These are phyloP conservation scores for Augiades crinisus DNA, from an alignment of 2,888 invertebrate species.

Conservation along the genomic window DNA sequence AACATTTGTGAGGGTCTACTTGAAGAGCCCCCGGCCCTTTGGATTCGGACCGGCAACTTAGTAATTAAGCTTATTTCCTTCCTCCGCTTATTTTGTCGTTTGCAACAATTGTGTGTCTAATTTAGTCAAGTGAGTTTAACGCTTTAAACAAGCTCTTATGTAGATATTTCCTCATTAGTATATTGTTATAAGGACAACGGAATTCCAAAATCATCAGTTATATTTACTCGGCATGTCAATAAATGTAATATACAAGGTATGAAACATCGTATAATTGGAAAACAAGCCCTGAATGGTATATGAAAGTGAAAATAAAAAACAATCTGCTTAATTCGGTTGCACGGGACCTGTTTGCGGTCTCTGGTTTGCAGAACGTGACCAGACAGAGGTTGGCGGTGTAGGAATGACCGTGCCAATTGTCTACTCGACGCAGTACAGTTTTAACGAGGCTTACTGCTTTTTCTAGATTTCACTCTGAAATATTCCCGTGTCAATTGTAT, in stretches of 20 bases:
- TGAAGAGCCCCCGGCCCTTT: conserved; percentile 56
- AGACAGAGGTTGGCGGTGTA: conserved; percentile 59
- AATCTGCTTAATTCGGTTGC: conserved; percentile 57
- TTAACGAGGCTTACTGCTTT: conserved; percentile 24
- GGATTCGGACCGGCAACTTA: conserved; percentile 64
- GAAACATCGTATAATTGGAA: conserved; percentile 51
- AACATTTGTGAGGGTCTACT: conserved; percentile 68
- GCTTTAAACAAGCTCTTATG: conserved; percentile 27
- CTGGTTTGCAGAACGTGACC: conserved; percentile 77
- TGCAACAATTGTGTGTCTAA: conserved; percentile 54
- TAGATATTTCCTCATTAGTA: conserved; percentile 15
- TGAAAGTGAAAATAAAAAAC: conserved; percentile 64
- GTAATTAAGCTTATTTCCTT: conserved; percentile 77
- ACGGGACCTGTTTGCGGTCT: conserved; percentile 68
- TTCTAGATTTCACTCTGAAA: conserved; percentile 18
- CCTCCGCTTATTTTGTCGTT: conserved; percentile 63
- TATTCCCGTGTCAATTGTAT: conserved; percentile 38
- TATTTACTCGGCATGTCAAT: no score
- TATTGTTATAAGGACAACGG: not conserved
- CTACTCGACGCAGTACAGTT: conserved; percentile 32
- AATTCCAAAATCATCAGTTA: not conserved
- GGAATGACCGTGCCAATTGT: conserved; percentile 59
- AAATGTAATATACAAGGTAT: conserved; percentile 39
- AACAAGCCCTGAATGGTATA: conserved; percentile 50
- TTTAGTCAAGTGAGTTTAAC: conserved; percentile 35